Base-by-base conservation (phyloP, 2,888 invertebrate species). In the Drosophila suboccidentalis region DNA sequence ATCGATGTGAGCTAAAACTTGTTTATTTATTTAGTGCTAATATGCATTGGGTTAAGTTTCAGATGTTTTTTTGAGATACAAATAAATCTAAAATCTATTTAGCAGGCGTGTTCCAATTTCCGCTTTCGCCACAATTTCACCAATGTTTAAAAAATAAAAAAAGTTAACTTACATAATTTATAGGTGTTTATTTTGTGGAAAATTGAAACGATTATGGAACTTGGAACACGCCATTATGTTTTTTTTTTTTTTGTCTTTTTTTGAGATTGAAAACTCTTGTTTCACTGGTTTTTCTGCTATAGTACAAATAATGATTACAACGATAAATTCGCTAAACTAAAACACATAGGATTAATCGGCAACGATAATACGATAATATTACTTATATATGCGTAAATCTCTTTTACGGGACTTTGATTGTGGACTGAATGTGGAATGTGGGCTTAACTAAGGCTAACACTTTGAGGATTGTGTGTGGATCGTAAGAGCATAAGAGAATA, bases 1-100 rank as follows among this genome's bases (percentile, higher is more conserved):
- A 19, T 26, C 10, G 29, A 6, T 69, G 75, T 84, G 89, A 86
- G 89, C 84, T 84, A 84, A 84, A 89, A 84, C 71, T 85, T 85
- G 71, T 75, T 54, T 82, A 76, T 89, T 89, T 87, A 87, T 80
- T 84, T 86, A 75, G 85, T 82, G 88, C 82, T 89, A 86, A 79
- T 80, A 86, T 72, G 66, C 73, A 62, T 74, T 49, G 64, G 65
- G 49, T 41, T 85, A 76, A 66, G 82, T 81, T 80, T 63, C 47
- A 51, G 36, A 17, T 69, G 43, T 59, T 15, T 62, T 44, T 71
- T 58, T 17, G 10, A 75, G 70, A 67, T 71, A 75, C 70, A 82
- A 75, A 69, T 76, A 71, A 50, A 49, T 66, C 65, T 74, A 58
- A 62, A 55, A 65, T 39, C 69, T 69, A 74, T 53, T 54, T 74